Evolutionary conservation across 2,113 vertebrate genomes (phyloP).

Genomic region (Emydocephalus ijimae): DNA sequence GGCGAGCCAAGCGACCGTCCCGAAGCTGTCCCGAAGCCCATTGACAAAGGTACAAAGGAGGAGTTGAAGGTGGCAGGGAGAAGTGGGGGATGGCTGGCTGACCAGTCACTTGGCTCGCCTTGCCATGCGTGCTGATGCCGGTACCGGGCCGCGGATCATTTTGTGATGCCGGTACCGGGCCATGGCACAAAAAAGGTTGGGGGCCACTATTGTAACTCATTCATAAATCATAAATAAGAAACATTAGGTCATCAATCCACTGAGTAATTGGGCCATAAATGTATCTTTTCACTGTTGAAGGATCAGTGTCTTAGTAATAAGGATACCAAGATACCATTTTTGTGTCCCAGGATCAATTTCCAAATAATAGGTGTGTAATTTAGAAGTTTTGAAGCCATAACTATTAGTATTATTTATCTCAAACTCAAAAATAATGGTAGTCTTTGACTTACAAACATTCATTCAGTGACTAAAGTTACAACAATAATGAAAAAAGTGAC

Average conservation of each 20-base stretch:
- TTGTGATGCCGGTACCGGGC: too few relatives aligned
- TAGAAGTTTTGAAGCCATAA: background rate
- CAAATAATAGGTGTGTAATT: background rate
- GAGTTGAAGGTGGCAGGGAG: too few relatives aligned
- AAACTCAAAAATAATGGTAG: background rate
- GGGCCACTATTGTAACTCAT: background rate
- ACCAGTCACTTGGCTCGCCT: too few relatives aligned
- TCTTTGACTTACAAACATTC: background rate
- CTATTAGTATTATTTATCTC: background rate
- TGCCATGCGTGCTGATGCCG: too few relatives aligned
- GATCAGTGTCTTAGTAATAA: background rate
- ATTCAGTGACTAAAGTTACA: background rate
- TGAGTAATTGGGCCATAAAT: background rate
- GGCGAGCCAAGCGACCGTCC: too few relatives aligned
- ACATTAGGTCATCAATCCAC: background rate
- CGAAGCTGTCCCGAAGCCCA: too few relatives aligned
- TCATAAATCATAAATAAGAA: background rate
- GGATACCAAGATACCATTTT: background rate
- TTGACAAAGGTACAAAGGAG: too few relatives aligned
- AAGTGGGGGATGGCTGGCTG: too few relatives aligned
- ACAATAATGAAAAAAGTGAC: background rate
- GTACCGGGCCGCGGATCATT: too few relatives aligned
- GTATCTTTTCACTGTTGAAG: background rate
- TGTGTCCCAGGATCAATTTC: background rate
- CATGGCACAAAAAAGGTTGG: too few relatives aligned